These are phyloP conservation scores for Sinocyclocheilus maitianheensis DNA, from an alignment of 2,113 vertebrate species.

Conservation along the genomic window DNA sequence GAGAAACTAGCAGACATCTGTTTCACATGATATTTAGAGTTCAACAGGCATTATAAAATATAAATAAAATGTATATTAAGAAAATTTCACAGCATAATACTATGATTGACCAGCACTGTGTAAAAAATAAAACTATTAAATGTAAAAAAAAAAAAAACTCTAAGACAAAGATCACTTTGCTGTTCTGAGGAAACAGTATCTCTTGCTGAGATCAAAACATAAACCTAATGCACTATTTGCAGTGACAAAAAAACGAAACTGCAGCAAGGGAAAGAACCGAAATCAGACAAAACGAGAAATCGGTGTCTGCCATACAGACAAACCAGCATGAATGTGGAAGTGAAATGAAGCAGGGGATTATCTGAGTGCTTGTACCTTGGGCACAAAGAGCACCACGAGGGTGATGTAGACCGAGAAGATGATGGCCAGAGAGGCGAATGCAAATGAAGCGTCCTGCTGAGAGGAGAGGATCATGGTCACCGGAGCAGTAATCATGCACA, in stretches of 20 bases:
- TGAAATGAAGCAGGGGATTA: not conserved
- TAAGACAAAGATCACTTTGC: no score
- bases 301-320: not conserved
- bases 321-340: not conserved
- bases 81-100: not conserved
- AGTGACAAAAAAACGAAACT: not conserved
- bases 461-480: constrained; percentile 96
- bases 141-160: no score
- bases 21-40: no score
- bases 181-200: no score
- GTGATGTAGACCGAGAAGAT: constrained; percentile 97
- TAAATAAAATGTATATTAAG: no score
- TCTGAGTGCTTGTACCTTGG: constrained; percentile 80
- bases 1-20: no score
- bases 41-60: no score
- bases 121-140: not conserved
- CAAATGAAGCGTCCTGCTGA: constrained; percentile 95
- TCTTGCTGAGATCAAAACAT: not conserved
- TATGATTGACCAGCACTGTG: not conserved
- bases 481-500: constrained; percentile 94
- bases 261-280: constrained; percentile 1
- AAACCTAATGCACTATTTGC: not conserved
- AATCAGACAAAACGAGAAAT: not conserved
- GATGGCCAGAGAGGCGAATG: constrained; percentile 88
- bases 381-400: constrained; percentile 92